Evolutionary conservation across 2,113 vertebrate species (phyloP).

Genomic region (Elaphurus davidianus): DNA sequence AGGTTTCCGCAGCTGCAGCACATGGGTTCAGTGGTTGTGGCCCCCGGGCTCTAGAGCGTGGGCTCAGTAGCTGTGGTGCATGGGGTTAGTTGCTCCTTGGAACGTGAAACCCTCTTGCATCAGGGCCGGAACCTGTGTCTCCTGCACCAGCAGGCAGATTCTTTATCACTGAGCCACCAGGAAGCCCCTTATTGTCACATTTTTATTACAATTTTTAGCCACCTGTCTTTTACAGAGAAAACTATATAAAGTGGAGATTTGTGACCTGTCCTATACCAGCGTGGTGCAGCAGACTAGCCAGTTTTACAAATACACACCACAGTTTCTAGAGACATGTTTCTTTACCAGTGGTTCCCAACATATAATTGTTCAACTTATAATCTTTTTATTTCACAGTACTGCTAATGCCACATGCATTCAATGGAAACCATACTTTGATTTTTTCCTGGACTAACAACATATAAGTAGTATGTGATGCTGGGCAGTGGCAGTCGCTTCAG

Average conservation of each 20-base stretch:
- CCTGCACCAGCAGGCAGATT: not conserved
- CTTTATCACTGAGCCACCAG: not conserved
- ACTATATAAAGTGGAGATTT: not conserved
- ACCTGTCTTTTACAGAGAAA: not conserved
- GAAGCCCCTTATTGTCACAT: not conserved
- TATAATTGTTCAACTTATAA: not conserved
- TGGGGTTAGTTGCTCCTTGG: not conserved
- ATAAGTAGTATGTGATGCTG: not conserved
- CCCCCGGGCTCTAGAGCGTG: not conserved
- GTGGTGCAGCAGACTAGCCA: not conserved
- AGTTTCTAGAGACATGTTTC: not conserved
- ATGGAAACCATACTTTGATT: not conserved
- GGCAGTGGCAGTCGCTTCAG: not conserved
- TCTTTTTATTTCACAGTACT: too few species aligned
- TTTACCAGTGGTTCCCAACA: not conserved
- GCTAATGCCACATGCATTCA: not conserved
- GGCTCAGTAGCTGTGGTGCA: rapidly evolving
- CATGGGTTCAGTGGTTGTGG: rapidly evolving
- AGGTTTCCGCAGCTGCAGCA: rapidly evolving
- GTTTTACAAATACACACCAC: not conserved
- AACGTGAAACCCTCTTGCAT: not conserved
- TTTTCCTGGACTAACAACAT: not conserved
- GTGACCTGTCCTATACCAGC: rapidly evolving
- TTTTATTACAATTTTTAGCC: not conserved
- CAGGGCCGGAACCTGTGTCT: not conserved